Conservation (phyloP, 2,888 invertebrate genomes). For the Laspeyria flexula region DNA sequence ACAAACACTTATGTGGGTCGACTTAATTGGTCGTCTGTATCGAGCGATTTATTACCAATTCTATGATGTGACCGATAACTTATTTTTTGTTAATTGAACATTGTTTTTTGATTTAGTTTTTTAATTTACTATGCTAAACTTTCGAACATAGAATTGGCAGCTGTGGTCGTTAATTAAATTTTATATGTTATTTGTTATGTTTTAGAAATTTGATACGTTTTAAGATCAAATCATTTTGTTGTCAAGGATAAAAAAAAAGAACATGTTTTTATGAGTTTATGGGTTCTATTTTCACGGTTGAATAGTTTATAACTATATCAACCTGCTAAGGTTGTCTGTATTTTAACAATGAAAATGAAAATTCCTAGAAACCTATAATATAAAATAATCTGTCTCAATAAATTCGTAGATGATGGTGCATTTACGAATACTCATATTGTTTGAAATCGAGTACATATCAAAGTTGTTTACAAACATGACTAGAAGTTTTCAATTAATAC, state of each 20-base stretch:
- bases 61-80: conserved; percentile 3
- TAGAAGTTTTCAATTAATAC: conserved; percentile 1
- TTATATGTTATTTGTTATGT: background rate
- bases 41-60: conserved; percentile 17
- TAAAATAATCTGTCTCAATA: too few relatives aligned
- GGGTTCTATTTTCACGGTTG: too few relatives aligned
- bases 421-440: background rate
- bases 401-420: too few relatives aligned
- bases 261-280: too few relatives aligned
- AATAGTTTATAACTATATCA: too few relatives aligned
- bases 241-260: too few relatives aligned
- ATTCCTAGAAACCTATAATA: too few relatives aligned
- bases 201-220: background rate
- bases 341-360: too few relatives aligned
- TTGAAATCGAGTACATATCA: background rate
- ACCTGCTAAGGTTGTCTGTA: too few relatives aligned
- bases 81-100: conserved; percentile 12
- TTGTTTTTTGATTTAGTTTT: conserved; percentile 5
- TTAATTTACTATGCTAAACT: conserved; percentile 4
- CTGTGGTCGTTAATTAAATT: background rate
- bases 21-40: conserved; percentile 24
- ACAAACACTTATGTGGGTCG: conserved; percentile 22
- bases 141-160: too few relatives aligned
- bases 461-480: conserved; percentile 3
- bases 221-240: background rate